Evolutionary conservation across 2,113 vertebrate genomes (phyloP), one percentile per base, ranked within the genome.

Genomic region (Megalops atlanticus): DNA sequence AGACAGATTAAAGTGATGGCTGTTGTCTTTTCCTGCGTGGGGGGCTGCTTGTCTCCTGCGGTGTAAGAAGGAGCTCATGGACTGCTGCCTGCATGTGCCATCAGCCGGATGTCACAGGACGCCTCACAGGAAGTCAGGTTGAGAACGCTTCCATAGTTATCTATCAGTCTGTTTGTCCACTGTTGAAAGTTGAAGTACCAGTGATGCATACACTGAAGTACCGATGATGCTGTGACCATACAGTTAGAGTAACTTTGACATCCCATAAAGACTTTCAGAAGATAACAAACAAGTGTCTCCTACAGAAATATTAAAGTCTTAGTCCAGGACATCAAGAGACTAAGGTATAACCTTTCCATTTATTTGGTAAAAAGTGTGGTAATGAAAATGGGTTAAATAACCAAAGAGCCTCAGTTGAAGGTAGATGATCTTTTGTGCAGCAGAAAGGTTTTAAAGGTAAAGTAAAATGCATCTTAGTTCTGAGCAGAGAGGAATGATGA

Each of bases 101-200:
- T 94, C 0, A 90, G 92, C 86, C 94, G 90, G 69, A 95, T 99
- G 47, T 84, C 93, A 0, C 97, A 97, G 85, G 98, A 99, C 75
- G 94, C 96, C 18, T 97, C 96, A 33, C 97, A 95, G 86, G 97
- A 99, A 78, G 95, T 96, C 7, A 97, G 98, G 98, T 97, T 45
- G 6, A 45, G 7, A 45, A 45, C 7, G 43, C 43, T 45, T 6
- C 43, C 43, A 45, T 45, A 10, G 43, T 45, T 45, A 45, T 14
- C 43, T 14, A 14, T 45, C 43, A 45, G 43, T 45, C 43, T 45
- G 43, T 45, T 45, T 45, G 43, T 14, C 43, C 43, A 45, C 43
- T 14, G 7, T 45, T 45, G 7, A 45, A 6, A 14, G 6, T 45
- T 45, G 43, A 45, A 45, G 7, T 45, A 45, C 21, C 52, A 58